These are phyloP conservation scores for Laupala kohalensis DNA, from an alignment of 1,140 invertebrate species.

Conservation along the genomic window DNA sequence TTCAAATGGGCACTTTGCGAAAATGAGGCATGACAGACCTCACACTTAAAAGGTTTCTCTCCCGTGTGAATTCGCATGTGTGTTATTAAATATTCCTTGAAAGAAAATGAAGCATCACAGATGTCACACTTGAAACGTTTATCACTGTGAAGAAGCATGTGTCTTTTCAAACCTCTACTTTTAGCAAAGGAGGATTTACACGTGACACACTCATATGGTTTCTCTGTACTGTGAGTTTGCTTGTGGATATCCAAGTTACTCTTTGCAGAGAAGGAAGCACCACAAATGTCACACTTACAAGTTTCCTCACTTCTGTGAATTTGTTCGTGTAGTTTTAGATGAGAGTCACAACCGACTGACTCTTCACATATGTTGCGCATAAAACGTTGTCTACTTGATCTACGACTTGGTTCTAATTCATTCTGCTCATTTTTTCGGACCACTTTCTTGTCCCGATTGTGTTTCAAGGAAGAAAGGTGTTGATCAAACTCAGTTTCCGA, in stretches of 20 bases:
- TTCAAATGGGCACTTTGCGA: neutral
- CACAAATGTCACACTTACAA: slow-evolving; percentile 4
- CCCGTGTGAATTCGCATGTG: slow-evolving; percentile 30
- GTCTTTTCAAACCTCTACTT: neutral
- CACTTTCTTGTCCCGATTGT: no score
- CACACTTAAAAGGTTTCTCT: slow-evolving; percentile 39
- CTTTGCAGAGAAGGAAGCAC: slow-evolving; percentile 23
- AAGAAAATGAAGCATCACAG: neutral
- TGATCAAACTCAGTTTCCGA: no score
- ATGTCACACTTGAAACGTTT: neutral
- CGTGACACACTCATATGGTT: slow-evolving; percentile 13
- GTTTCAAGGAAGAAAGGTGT: no score
- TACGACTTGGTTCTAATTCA: no score
- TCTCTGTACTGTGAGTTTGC: slow-evolving; percentile 31
- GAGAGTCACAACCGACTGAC: no score
- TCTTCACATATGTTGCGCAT: no score
- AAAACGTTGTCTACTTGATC: no score
- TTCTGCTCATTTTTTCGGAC: no score
- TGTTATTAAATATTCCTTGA: slow-evolving; percentile 31
- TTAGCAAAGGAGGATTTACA: neutral
- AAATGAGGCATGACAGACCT: slow-evolving; percentile 16
- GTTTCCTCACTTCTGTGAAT: slow-evolving; percentile 22
- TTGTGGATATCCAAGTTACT: slow-evolving; percentile 31
- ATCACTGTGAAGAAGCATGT: neutral
- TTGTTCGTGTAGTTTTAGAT: no score